Percentiles rank a stretch among this genome's conserved stretches.
phyloP scores from a whole-genome alignment of 2,888 invertebrate genomes.

The Auanema sp. region DNA sequence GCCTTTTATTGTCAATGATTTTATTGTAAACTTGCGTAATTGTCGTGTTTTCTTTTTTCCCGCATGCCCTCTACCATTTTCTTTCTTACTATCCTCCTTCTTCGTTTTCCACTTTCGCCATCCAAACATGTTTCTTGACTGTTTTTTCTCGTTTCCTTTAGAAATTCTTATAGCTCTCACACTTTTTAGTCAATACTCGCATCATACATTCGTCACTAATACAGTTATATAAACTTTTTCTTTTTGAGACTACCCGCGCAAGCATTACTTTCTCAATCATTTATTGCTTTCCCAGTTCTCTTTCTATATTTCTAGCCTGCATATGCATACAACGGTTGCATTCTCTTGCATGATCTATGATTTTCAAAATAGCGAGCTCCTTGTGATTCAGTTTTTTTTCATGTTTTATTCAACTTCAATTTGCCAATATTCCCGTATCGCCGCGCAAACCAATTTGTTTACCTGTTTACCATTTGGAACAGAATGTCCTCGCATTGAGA shows the following conservation, averaged over 20 bases:
- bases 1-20: too few relatives aligned
- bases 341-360: too few relatives aligned
- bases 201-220: too few relatives aligned
- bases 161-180: conserved; percentile 20
- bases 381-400: neutral
- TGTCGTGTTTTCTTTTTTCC: conserved; percentile 23
- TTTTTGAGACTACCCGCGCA: too few relatives aligned
- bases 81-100: conserved; percentile 6
- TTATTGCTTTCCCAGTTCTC: conserved; percentile 5
- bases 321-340: too few relatives aligned
- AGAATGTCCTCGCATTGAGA: conserved; percentile 1
- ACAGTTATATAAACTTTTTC: too few relatives aligned
- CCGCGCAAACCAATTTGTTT: too few relatives aligned
- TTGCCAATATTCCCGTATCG: conserved; percentile 8
- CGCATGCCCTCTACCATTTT: conserved; percentile 22
- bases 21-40: conserved; percentile 5
- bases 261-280: too few relatives aligned
- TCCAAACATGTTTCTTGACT: conserved; percentile 16
- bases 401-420: conserved; percentile 9
- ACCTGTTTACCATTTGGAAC: too few relatives aligned
- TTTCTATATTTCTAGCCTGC: conserved; percentile 5
- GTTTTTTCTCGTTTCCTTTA: conserved; percentile 18
- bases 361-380: too few relatives aligned
- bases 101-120: conserved; percentile 3
- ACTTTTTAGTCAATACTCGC: conserved; percentile 20